Conservation (phyloP, 1,140 invertebrate species). For the Antheraea mylitta region DNA sequence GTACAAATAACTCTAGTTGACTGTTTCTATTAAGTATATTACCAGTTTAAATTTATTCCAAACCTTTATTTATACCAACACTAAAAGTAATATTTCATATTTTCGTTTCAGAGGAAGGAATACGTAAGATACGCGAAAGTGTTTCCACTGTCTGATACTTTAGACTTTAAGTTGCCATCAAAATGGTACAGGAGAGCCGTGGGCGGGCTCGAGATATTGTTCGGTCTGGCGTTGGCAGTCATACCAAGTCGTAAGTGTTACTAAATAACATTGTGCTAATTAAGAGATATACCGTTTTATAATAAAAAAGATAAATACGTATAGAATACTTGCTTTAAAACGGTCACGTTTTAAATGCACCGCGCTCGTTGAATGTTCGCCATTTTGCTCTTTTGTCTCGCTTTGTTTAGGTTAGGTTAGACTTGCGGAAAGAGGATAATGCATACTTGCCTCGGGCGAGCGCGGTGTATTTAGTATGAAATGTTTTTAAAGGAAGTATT, state of each 20-base stretch:
- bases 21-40: no score
- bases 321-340: no score
- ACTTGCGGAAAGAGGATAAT: no score
- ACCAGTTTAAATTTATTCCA: background rate
- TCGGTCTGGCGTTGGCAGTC: slow-evolving; percentile 92
- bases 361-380: no score
- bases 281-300: no score
- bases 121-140: slow-evolving; percentile 98
- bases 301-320: no score
- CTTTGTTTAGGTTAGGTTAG: no score
- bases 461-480: no score
- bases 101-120: slow-evolving; percentile 92
- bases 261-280: background rate
- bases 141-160: slow-evolving; percentile 90
- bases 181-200: slow-evolving; percentile 95
- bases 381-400: no score
- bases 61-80: background rate
- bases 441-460: no score
- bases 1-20: background rate
- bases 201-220: slow-evolving; percentile 93
- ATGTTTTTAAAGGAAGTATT: no score
- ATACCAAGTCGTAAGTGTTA: slow-evolving; percentile 90
- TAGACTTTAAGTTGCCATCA: slow-evolving; percentile 93
- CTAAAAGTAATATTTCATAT: slow-evolving; percentile 20
- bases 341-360: no score